phyloP scores from a whole-genome alignment of 2,888 invertebrate genomes.

The Caenorhabditis imperialis region DNA sequence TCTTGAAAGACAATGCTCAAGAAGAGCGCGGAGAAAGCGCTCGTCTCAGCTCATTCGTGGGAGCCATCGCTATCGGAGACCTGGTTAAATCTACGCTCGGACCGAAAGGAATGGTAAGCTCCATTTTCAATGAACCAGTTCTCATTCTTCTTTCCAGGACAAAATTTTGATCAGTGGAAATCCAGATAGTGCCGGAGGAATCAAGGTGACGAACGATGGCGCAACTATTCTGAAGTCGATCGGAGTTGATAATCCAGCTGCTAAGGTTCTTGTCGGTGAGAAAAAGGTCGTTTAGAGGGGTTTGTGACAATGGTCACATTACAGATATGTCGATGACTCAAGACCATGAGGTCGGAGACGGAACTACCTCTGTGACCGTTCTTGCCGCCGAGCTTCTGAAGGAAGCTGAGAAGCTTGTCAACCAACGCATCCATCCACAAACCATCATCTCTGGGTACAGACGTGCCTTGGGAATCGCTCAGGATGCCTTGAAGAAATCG shows the following conservation, averaged over 20 bases:
- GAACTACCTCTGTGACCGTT: constrained; percentile 99
- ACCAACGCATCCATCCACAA: constrained; percentile 96
- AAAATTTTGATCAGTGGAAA: constrained; percentile 81
- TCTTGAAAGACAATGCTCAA: constrained; percentile 95
- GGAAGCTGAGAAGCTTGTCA: constrained; percentile 93
- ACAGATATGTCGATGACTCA: constrained; percentile 95
- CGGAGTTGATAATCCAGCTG: constrained; percentile 98
- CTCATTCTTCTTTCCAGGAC: constrained; percentile 78
- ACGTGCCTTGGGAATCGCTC: constrained; percentile 88
- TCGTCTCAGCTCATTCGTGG: constrained; percentile 96
- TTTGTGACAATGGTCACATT: constrained; percentile 27
- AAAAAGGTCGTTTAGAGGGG: no score
- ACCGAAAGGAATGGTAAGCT: constrained; percentile 92
- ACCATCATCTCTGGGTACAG: constrained; percentile 97
- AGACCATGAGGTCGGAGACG: constrained; percentile 99
- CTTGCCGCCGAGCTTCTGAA: constrained; percentile 90
- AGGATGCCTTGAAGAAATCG: constrained; percentile 86
- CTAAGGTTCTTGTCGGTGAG: constrained; percentile 91
- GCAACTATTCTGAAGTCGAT: constrained; percentile 96
- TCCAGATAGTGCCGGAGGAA: constrained; percentile 78
- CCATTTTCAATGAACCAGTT: not conserved
- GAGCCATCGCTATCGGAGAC: constrained; percentile 98
- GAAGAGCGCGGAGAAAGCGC: constrained; percentile 98
- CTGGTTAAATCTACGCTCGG: constrained; percentile 97
- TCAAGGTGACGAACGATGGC: constrained; percentile 98